phyloP scores from a whole-genome alignment of 2,113 vertebrate genomes.

The Macaca nemestrina region DNA sequence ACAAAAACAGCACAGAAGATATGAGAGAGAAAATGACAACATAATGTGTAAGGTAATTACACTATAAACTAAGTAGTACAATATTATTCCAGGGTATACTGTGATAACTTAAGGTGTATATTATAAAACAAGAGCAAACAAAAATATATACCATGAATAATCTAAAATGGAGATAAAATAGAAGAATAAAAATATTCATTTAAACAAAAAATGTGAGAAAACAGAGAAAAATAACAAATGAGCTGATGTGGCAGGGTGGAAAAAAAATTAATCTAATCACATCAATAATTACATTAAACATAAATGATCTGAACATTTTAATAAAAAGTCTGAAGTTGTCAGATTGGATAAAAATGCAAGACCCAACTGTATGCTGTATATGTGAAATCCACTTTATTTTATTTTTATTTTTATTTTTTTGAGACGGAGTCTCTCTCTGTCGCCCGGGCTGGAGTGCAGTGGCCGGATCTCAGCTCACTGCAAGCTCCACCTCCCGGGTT shows the following conservation, averaged over 20 bases:
- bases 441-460: too few relatives aligned
- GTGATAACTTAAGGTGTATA: not conserved
- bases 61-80: not conserved
- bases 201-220: not conserved
- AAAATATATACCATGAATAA: not conserved
- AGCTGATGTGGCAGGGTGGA: not conserved
- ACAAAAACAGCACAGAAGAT: not conserved
- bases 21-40: not conserved
- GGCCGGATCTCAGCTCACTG: too few relatives aligned
- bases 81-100: not conserved
- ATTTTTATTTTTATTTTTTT: too few relatives aligned
- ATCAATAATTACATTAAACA: not conserved
- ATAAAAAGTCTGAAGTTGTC: not conserved
- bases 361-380: not conserved
- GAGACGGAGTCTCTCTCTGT: too few relatives aligned
- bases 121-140: not conserved
- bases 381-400: not conserved
- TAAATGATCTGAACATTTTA: not conserved
- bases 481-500: too few relatives aligned
- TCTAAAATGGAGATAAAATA: not conserved
- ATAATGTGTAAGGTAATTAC: not conserved
- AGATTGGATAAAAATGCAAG: not conserved
- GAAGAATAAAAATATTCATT: not conserved
- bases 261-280: not conserved
- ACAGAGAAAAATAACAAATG: not conserved